Evolutionary conservation across 53 echinoderm and acorn worm genomes (phyloP).

Genomic region (Crossaster papposus): DNA sequence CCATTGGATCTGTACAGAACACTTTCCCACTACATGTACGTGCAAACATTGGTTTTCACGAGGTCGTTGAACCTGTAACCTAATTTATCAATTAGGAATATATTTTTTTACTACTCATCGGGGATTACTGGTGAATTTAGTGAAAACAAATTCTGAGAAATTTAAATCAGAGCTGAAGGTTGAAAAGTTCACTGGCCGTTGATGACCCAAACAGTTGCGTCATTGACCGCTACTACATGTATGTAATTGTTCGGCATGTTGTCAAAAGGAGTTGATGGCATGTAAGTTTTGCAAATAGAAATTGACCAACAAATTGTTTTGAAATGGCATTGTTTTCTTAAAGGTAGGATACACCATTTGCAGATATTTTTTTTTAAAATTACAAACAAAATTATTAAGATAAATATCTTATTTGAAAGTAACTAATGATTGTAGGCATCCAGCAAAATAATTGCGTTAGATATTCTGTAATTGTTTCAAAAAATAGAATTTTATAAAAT

Average conservation of each 20-base stretch:
- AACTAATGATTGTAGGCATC: no score
- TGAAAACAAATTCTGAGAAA: slow-evolving; percentile 26
- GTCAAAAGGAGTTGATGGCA: not conserved
- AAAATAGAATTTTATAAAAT: no score
- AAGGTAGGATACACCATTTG: no score
- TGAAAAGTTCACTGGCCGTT: slow-evolving; percentile 31
- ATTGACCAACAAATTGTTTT: no score
- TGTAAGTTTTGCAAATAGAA: no score
- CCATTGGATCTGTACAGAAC: no score
- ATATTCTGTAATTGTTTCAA: no score
- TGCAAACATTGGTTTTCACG: slow-evolving; percentile 18
- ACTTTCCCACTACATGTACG: not conserved
- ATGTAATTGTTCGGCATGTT: not conserved
- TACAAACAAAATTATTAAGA: no score
- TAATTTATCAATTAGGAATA: slow-evolving; percentile 15
- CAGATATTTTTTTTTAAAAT: no score
- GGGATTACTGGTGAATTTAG: slow-evolving; percentile 29
- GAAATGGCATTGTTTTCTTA: no score
- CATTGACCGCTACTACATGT: not conserved
- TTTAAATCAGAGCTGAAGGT: not conserved
- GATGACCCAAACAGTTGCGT: not conserved
- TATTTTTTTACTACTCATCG: slow-evolving; percentile 46
- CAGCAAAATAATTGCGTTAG: no score
- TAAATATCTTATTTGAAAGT: no score
- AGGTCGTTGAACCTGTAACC: slow-evolving; percentile 45